A percentile compares a stretch with the other conserved stretches of the same genome.
These are phyloP conservation scores for Papilio gigon DNA, from an alignment of 2,888 invertebrate species.

Conservation along the genomic window DNA sequence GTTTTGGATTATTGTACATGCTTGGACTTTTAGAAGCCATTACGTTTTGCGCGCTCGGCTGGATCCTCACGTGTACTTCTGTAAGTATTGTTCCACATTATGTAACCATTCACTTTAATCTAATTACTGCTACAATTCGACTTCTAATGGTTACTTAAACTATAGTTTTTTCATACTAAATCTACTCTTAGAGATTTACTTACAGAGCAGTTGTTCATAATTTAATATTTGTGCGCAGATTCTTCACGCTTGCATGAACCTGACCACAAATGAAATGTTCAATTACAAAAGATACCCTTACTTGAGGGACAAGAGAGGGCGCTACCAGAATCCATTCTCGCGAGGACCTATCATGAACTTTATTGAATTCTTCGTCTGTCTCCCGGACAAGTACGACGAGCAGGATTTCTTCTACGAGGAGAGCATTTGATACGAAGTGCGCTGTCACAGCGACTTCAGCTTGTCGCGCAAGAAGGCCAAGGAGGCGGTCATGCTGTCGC, in stretches of 20 bases:
- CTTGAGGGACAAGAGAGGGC: constrained; percentile 92
- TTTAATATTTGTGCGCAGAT: constrained; percentile 80
- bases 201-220: no score
- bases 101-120: constrained; percentile 2
- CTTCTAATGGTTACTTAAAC: no score
- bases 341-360: constrained; percentile 93
- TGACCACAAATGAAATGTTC: constrained; percentile 97
- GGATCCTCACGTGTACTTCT: constrained; percentile 93
- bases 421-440: constrained; percentile 70
- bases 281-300: constrained; percentile 96
- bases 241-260: constrained; percentile 94
- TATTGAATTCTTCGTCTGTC: constrained; percentile 94
- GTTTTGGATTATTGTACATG: constrained; percentile 92
- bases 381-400: constrained; percentile 90
- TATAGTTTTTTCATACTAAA: no score
- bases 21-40: constrained; percentile 91
- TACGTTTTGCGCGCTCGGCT: constrained; percentile 92
- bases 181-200: no score
- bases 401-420: constrained; percentile 87
- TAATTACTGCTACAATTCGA: no score
- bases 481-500: constrained; percentile 25
- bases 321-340: constrained; percentile 96
- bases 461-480: constrained; percentile 29
- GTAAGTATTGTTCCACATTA: constrained; percentile 79
- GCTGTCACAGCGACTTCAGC: constrained; percentile 43